Base-by-base conservation (phyloP, 2,113 vertebrate species). In the Petromus typicus region DNA sequence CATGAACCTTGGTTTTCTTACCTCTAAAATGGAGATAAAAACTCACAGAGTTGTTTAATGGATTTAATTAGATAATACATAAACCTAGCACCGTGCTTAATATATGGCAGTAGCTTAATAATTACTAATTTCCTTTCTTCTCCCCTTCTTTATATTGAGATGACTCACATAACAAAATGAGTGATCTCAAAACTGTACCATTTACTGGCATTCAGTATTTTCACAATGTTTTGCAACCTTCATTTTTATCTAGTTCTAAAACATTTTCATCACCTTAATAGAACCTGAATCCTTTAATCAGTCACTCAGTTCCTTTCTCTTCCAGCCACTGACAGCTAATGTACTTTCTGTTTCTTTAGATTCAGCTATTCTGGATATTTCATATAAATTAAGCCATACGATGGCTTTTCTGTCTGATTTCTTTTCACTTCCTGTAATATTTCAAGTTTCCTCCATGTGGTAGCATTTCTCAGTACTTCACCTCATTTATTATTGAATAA, bases 21-120 rank as follows among this genome's bases (percentile, higher is more conserved):
- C 75, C 76, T 93, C 34, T 90, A 64, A 92, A 94, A 86, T 71
- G 57, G 54, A 27, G 0, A 86, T 83, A 87, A 87, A 78, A 57
- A 57, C 14, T 64, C 76, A 81, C 5, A 63, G 37, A 7, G 2
- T 85, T 93, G 54, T 86, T 87, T 88, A 71, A 23, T 93, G 27
- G 22, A 54, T 67, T 84, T 94, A 45, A 83, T 45, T 73, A 57
- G 23, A 84, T 67, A 94, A 94, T 73, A 34, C 3, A 9, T 66
- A 92, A 92, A 48, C 25, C 37, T 83, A 87, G 13, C 86, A 79
- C 23, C 37, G 54, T 73, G 10, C n/a, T 57, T 80, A 94, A 66
- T 73, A 59, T 30, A 73, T 27, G 82, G 17, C 30, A 64, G 16
- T 82, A 94, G 40, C 32, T 94, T 92, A 84, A 11, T n/a, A 79